Evolutionary conservation across 1,140 invertebrate genomes (phyloP), one percentile per base, ranked within the genome.

Genomic region (Melanaphis sacchari): DNA sequence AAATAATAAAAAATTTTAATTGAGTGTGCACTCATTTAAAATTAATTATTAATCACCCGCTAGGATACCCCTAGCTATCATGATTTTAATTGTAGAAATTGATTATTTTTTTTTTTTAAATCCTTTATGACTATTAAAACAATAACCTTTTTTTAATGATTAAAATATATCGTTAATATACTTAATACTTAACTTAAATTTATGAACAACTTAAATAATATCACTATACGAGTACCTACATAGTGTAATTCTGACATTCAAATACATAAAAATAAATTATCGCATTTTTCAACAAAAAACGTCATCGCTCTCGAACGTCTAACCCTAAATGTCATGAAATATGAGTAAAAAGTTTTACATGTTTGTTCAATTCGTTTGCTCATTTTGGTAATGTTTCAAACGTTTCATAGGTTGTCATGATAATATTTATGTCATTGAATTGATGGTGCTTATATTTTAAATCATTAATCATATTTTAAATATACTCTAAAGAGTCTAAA

Each of bases 381-480:
- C 91, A 49, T 38, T 81, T 92, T 52, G 59, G 43, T 46, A 76
- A 81, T 82, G 54, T 91, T 43, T 31, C 52, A 4, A 52, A 38
- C 49, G 9, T 89, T 54, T 40, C n/a, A 52, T 40, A 89, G 36
- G 49, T 54, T 52, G n/a, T 89, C 24, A 24, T 89, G 36, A 89
- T 54, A 54, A 36, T n/a, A n/a, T 54, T 40, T 38, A 89, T 38
- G 36, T 40, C 49, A 54, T 89, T 54, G 38, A 89, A 52, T 89
- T 38, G 22, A 89, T 38, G 88, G 36, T 40, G 46, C 40, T 40
- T 40, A 36, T 54, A 89, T 52, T 89, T 36, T 40, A 15, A 40
- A 36, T 89, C 88, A 89, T 89, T 40, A 89, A 89, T 89, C 88
- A 89, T 76, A 76, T 76, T 89, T 89, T 89, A 11, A 54, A 89